These are phyloP conservation scores for Morus bassanus DNA, from an alignment of 2,797 vertebrate genomes.

Conservation along the genomic window DNA sequence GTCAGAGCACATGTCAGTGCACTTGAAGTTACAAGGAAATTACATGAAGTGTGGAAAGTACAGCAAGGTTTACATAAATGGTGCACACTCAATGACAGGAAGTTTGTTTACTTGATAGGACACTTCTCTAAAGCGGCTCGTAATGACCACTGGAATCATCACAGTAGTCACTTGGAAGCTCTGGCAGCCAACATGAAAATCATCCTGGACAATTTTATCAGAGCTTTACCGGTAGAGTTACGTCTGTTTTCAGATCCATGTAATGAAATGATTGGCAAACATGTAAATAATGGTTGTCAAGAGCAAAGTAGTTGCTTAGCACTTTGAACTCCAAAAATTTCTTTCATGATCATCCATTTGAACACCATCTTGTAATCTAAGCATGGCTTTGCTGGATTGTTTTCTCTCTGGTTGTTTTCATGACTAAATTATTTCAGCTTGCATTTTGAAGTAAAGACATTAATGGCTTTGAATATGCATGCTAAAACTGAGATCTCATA, in stretches of 20 bases:
- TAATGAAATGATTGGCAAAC: constrained; percentile 20
- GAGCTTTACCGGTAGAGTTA: not conserved
- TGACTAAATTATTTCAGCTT: not conserved
- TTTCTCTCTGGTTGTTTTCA: not conserved
- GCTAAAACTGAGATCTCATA: not conserved
- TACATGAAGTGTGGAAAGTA: not conserved
- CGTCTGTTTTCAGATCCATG: not conserved
- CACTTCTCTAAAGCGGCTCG: not conserved
- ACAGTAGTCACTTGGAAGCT: not conserved
- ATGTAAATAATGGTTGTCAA: not conserved
- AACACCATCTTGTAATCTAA: constrained; percentile 17
- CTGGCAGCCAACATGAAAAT: not conserved
- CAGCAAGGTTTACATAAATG: not conserved
- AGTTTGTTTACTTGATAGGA: not conserved
- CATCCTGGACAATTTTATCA: not conserved
- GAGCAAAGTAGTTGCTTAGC: not conserved
- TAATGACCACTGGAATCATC: not conserved
- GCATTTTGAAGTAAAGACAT: not conserved
- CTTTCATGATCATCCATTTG: constrained; percentile 23
- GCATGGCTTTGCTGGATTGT: not conserved
- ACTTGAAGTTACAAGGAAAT: not conserved
- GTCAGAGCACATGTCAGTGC: not conserved
- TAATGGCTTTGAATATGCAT: not conserved
- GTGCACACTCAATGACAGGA: not conserved
- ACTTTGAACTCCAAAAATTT: constrained; percentile 26